A percentile compares a stretch with the other conserved stretches of the same genome.
phyloP scores from a whole-genome alignment of 1,140 invertebrate genomes.

The Polypedilum vanderplanki region DNA sequence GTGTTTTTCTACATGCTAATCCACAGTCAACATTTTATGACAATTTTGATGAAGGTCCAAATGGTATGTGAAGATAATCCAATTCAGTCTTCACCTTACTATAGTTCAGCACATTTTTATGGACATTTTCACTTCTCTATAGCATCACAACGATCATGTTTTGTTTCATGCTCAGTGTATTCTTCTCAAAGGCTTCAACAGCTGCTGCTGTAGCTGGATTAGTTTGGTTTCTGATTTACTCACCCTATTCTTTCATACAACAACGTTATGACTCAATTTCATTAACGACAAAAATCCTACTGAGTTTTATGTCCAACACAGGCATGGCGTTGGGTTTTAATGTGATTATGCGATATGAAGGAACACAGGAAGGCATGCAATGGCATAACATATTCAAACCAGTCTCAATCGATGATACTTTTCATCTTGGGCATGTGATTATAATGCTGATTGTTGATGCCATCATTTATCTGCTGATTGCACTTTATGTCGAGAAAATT shows the following conservation, averaged over 20 bases:
- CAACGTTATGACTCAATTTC: conserved; percentile 28
- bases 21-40: conserved; percentile 43
- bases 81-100: conserved; percentile 36
- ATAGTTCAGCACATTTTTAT: conserved; percentile 43
- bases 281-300: conserved; percentile 29
- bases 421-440: conserved; percentile 55
- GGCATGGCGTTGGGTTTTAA: conserved; percentile 66
- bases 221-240: conserved; percentile 50
- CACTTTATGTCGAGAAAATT: conserved; percentile 63
- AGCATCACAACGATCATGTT: conserved; percentile 47
- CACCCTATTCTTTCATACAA: conserved; percentile 43
- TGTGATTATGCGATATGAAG: conserved; percentile 59
- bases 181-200: conserved; percentile 50
- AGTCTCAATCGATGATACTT: conserved; percentile 58
- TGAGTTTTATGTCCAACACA: conserved; percentile 50
- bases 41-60: conserved; percentile 39
- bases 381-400: conserved; percentile 59
- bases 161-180: conserved; percentile 56
- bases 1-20: conserved; percentile 48
- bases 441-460: conserved; percentile 57
- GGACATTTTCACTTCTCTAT: conserved; percentile 46
- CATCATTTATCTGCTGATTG: conserved; percentile 54
- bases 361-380: conserved; percentile 50
- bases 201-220: conserved; percentile 50
- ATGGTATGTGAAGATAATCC: conserved; percentile 22